These are phyloP conservation scores for Parazoanthus swiftii DNA, from an alignment of 92 coral and sea anemone species.

Conservation along the genomic window DNA sequence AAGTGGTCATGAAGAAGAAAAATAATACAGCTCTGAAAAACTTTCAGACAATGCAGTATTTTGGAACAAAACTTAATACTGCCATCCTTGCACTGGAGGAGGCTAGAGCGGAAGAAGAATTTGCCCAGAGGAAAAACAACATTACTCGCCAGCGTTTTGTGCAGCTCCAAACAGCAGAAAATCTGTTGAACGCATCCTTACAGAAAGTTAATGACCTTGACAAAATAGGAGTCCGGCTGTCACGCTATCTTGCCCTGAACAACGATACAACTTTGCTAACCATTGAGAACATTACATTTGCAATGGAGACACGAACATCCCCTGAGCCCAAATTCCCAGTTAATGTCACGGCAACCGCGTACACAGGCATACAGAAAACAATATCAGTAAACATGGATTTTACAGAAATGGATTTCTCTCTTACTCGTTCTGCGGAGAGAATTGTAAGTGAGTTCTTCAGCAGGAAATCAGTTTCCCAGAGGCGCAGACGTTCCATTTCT, in stretches of 20 bases:
- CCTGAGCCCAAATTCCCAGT: constrained; percentile 53
- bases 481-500: constrained; percentile 10
- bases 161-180: constrained; percentile 47
- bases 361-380: constrained; percentile 38
- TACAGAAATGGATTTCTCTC: constrained; percentile 43
- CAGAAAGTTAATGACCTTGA: constrained; percentile 34
- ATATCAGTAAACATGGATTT: constrained; percentile 64
- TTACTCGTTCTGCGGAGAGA: constrained; percentile 51
- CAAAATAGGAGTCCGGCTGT: constrained; percentile 53
- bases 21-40: constrained; percentile 28
- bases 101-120: constrained; percentile 47
- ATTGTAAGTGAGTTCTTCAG: constrained; percentile 50
- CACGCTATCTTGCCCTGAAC: constrained; percentile 40
- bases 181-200: constrained; percentile 38
- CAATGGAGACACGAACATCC: constrained; percentile 31
- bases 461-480: not conserved
- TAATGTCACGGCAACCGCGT: constrained; percentile 28
- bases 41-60: constrained; percentile 30
- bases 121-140: constrained; percentile 44
- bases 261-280: constrained; percentile 40
- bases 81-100: constrained; percentile 49
- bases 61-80: constrained; percentile 28
- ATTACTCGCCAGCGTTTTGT: constrained; percentile 42
- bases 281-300: constrained; percentile 48
- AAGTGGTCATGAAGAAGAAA: not conserved